Evolutionary conservation across 92 coral and sea anemone genomes (phyloP).

Genomic region (Metridium senile): DNA sequence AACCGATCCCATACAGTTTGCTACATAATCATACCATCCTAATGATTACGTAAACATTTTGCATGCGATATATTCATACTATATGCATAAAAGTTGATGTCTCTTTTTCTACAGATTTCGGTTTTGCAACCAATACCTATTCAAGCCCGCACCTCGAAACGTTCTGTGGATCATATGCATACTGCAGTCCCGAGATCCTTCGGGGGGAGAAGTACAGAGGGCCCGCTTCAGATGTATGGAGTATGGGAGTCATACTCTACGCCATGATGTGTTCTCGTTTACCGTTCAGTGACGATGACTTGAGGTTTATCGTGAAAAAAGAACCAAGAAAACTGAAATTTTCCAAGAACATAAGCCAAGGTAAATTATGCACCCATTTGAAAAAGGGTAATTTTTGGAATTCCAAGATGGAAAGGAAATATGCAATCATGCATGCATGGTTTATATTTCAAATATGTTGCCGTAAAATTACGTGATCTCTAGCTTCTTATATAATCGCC

Average conservation of each 20-base stretch:
- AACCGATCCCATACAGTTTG: too few species aligned
- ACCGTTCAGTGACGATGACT: conserved; percentile 71
- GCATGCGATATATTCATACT: too few species aligned
- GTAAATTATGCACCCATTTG: conserved; percentile 25
- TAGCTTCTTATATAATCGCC: too few species aligned
- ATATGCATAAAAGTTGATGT: neutral
- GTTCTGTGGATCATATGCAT: conserved; percentile 83
- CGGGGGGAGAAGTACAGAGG: conserved; percentile 78
- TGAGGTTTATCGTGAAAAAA: conserved; percentile 43
- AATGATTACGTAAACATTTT: too few species aligned
- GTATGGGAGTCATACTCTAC: conserved; percentile 86
- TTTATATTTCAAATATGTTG: too few species aligned
- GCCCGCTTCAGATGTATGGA: conserved; percentile 81
- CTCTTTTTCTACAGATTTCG: conserved; percentile 56
- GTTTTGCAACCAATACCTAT: conserved; percentile 72
- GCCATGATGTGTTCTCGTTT: conserved; percentile 73
- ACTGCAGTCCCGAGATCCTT: conserved; percentile 84
- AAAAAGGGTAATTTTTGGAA: too few species aligned
- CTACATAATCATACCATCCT: too few species aligned
- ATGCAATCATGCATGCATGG: too few species aligned
- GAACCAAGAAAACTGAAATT: conserved; percentile 71
- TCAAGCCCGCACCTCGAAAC: conserved; percentile 58
- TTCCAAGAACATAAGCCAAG: conserved; percentile 70
- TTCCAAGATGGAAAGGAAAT: too few species aligned
- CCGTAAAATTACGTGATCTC: too few species aligned